Evolutionary conservation across 2,113 vertebrate species (phyloP).

Genomic region (Rhodinocichla rosea): DNA sequence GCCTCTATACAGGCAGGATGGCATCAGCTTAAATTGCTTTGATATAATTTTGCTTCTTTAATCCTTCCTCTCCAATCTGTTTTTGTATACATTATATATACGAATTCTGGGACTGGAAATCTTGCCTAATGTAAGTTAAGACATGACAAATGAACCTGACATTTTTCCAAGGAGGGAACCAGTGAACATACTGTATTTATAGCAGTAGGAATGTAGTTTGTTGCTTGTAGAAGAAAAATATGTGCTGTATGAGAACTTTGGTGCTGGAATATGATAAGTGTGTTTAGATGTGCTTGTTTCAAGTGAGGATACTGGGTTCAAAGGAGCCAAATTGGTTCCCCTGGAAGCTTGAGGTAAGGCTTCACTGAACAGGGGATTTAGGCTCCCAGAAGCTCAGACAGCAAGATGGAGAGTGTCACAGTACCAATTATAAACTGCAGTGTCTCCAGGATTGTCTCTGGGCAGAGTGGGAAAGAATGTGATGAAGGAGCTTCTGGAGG

Average conservation of each 20-base stretch:
- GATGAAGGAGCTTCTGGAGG: neutral
- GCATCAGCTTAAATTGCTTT: slow-evolving; percentile 25
- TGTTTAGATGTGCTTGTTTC: neutral
- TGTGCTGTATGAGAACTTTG: neutral
- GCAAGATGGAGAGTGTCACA: neutral
- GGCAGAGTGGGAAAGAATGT: neutral
- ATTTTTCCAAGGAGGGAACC: slow-evolving; percentile 56
- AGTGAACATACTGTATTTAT: slow-evolving; percentile 60
- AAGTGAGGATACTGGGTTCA: neutral
- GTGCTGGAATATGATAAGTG: neutral
- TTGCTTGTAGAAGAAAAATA: slow-evolving; percentile 30
- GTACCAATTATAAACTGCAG: neutral
- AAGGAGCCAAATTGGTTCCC: neutral
- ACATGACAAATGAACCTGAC: slow-evolving; percentile 64
- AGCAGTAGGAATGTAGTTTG: slow-evolving; percentile 41
- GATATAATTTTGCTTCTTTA: slow-evolving; percentile 46
- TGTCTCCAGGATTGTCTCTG: neutral
- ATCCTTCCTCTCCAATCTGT: slow-evolving; percentile 54
- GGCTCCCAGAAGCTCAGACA: neutral
- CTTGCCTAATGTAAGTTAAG: slow-evolving; percentile 60
- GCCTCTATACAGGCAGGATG: neutral
- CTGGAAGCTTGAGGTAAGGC: neutral
- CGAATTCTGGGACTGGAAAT: slow-evolving; percentile 44
- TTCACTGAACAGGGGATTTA: neutral
- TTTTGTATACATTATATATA: slow-evolving; percentile 38